Evolutionary conservation across 1,140 invertebrate species (phyloP).

Genomic region (Lasaia peninsularis): DNA sequence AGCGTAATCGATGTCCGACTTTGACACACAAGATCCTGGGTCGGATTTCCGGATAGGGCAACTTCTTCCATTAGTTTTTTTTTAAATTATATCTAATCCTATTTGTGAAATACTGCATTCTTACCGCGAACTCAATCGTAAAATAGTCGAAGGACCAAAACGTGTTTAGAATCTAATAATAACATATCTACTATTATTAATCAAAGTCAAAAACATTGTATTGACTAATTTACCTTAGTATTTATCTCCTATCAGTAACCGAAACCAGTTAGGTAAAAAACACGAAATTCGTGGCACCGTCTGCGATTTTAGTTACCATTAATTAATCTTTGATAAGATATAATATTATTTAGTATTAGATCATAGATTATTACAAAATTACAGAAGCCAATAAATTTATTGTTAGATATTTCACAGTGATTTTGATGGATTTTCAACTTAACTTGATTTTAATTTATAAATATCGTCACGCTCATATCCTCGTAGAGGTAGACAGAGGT

Average conservation of each 20-base stretch:
- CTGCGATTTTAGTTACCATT: constrained; percentile 40
- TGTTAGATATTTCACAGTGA: background rate
- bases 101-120: too few species aligned
- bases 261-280: constrained; percentile 34
- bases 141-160: too few species aligned
- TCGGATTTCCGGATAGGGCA: too few species aligned
- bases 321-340: constrained; percentile 59
- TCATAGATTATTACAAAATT: constrained; percentile 49
- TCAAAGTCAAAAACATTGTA: constrained; percentile 13
- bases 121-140: too few species aligned
- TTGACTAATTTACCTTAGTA: constrained; percentile 1
- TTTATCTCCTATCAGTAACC: constrained; percentile 32
- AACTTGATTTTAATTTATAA: too few species aligned
- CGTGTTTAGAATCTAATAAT: too few species aligned
- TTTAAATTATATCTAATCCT: too few species aligned
- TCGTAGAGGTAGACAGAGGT: too few species aligned
- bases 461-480: too few species aligned
- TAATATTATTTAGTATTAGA: constrained; percentile 54
- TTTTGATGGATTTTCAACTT: background rate
- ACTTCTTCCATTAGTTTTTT: too few species aligned
- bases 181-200: background rate
- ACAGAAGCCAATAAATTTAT: constrained; percentile 54
- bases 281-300: constrained; percentile 34
- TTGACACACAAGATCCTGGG: too few species aligned
- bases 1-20: too few species aligned